Conservation (phyloP, 2,888 invertebrate species). For the Catocala sponsa region DNA sequence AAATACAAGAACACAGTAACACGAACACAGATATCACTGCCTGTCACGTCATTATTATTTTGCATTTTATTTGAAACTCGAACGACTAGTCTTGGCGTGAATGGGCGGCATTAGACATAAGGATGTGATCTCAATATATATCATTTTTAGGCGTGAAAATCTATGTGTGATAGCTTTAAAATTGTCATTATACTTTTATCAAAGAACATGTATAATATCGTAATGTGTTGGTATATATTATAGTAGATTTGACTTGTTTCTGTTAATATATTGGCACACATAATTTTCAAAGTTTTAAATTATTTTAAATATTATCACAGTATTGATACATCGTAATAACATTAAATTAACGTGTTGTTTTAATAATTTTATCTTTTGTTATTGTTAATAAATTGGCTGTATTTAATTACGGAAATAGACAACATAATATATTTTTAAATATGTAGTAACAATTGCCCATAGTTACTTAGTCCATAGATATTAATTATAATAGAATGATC, state of each 20-base stretch:
- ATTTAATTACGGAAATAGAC: background rate
- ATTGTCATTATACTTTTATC: conserved; percentile 23
- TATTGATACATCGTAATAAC: background rate
- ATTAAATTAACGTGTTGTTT: too few relatives aligned
- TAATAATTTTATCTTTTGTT: background rate
- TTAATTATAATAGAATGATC: background rate
- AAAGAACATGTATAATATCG: conserved; percentile 22
- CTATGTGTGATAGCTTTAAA: conserved; percentile 55
- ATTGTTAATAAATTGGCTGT: background rate
- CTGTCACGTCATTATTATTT: background rate
- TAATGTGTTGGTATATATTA: conserved; percentile 11
- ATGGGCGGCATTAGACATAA: conserved; percentile 50
- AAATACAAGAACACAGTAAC: too few relatives aligned
- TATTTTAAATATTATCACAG: background rate
- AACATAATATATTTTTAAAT: background rate
- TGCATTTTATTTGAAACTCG: background rate
- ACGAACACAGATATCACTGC: too few relatives aligned
- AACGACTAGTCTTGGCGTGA: conserved; percentile 25
- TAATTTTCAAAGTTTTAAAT: background rate
- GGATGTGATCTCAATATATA: conserved; percentile 76
- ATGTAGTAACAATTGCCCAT: background rate
- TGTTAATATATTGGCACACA: too few relatives aligned
- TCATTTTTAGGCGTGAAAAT: conserved; percentile 51
- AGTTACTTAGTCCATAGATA: background rate
- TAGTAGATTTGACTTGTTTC: background rate